Percentiles rank a stretch among this genome's conserved stretches.
Evolutionary conservation across 2,888 invertebrate genomes (phyloP).

Genomic region (Temnothorax unifasciatus): DNA sequence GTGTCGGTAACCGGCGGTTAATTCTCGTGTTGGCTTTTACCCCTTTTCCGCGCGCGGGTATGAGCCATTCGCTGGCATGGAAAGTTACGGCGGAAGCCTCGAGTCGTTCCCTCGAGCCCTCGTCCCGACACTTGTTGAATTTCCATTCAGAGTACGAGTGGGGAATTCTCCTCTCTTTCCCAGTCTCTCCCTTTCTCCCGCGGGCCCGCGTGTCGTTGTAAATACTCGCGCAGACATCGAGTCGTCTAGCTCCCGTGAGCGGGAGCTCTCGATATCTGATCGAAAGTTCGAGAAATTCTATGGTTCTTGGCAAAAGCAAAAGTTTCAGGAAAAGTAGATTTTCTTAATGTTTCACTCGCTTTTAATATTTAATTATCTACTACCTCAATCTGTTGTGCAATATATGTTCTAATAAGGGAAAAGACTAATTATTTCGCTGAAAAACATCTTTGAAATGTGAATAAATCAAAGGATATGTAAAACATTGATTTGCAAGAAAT

Average conservation of each 20-base stretch:
- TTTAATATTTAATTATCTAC: slow-evolving; percentile 5
- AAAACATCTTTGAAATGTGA: not conserved
- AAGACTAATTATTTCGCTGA: not conserved
- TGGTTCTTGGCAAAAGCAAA: not conserved
- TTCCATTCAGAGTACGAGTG: slow-evolving; percentile 69
- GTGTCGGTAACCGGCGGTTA: slow-evolving; percentile 28
- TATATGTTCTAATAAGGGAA: not conserved
- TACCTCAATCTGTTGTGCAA: not conserved
- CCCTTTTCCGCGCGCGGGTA: slow-evolving; percentile 12
- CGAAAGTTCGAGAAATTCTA: not conserved
- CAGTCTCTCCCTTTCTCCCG: not conserved
- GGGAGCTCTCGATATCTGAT: not conserved
- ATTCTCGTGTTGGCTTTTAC: slow-evolving; percentile 46
- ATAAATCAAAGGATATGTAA: not conserved
- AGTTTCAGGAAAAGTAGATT: too few species aligned
- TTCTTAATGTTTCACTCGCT: not conserved
- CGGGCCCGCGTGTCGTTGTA: not conserved
- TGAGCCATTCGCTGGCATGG: slow-evolving; percentile 56
- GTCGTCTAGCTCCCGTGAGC: not conserved
- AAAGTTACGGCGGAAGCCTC: slow-evolving; percentile 66
- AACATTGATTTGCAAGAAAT: not conserved
- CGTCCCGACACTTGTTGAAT: slow-evolving; percentile 75
- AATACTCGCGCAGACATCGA: slow-evolving; percentile 34
- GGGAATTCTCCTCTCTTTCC: slow-evolving; percentile 47
- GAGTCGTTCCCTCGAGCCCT: slow-evolving; percentile 59